phyloP scores from a whole-genome alignment of 2,888 invertebrate species.

The Arenicola marina region DNA sequence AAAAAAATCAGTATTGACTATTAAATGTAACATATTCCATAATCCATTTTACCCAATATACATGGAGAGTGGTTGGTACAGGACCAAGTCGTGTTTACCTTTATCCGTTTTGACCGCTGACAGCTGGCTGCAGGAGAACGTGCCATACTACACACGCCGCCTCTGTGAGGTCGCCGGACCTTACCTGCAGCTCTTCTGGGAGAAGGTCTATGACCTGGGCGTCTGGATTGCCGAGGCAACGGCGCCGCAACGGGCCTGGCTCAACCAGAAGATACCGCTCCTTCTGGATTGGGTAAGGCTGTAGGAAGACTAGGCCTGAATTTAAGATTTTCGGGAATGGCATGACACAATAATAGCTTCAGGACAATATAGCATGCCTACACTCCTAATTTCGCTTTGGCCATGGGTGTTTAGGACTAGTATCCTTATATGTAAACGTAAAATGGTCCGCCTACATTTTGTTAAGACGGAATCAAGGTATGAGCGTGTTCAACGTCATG shows the following conservation, averaged over 20 bases:
- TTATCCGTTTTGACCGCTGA: not conserved
- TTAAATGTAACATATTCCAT: no score
- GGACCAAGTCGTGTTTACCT: no score
- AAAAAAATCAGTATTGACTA: no score
- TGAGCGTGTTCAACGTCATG: not conserved
- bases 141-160: constrained; percentile 48
- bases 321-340: no score
- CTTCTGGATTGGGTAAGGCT: constrained; percentile 7
- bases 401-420: no score
- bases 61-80: no score
- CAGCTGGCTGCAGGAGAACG: constrained; percentile 54
- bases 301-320: no score
- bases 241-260: constrained; percentile 40
- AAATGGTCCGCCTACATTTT: not conserved
- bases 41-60: no score
- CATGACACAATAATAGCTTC: no score
- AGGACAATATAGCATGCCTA: no score
- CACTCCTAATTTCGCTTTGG: no score
- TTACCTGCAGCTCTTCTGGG: constrained; percentile 41
- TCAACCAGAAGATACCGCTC: constrained; percentile 34
- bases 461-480: not conserved
- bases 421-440: not conserved
- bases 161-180: constrained; percentile 45
- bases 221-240: constrained; percentile 42
- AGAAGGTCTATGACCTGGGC: constrained; percentile 37